phyloP scores from a whole-genome alignment of 2,797 vertebrate species.

The Vespertilio murinus region DNA sequence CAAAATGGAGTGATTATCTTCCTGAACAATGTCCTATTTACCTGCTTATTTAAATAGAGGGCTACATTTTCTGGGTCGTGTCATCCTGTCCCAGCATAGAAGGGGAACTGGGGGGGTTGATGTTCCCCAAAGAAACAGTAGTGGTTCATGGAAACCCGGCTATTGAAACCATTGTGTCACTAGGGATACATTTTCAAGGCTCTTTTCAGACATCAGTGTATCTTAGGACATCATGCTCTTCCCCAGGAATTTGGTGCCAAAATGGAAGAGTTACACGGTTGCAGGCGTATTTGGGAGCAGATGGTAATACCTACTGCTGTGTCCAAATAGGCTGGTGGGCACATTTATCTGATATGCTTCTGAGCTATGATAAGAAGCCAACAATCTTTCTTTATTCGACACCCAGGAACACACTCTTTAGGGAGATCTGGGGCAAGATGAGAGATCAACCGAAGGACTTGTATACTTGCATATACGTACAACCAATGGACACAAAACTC shows the following conservation, averaged over 20 bases:
- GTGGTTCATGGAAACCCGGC: slow-evolving; percentile 51
- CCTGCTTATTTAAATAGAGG: slow-evolving; percentile 31
- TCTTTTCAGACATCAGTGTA: slow-evolving; percentile 77
- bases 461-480: too few species aligned
- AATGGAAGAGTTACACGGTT: slow-evolving; percentile 71
- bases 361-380: slow-evolving; percentile 78
- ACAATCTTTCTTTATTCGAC: slow-evolving; percentile 77
- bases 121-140: background rate
- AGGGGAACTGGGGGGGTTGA: background rate
- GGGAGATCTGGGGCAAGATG: too few species aligned
- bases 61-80: slow-evolving; percentile 66
- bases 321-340: slow-evolving; percentile 84
- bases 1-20: slow-evolving; percentile 21
- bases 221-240: slow-evolving; percentile 77
- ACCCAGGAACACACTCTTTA: slow-evolving; percentile 76
- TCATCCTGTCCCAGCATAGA: slow-evolving; percentile 53
- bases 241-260: slow-evolving; percentile 79
- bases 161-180: slow-evolving; percentile 65
- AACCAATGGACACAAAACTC: too few species aligned
- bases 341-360: slow-evolving; percentile 83
- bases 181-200: slow-evolving; percentile 76
- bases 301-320: slow-evolving; percentile 84
- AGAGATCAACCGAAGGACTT: too few species aligned
- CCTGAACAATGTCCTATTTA: background rate
- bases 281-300: slow-evolving; percentile 83